phyloP scores from a whole-genome alignment of 1,140 invertebrate species.

The Dysdera silvatica region DNA sequence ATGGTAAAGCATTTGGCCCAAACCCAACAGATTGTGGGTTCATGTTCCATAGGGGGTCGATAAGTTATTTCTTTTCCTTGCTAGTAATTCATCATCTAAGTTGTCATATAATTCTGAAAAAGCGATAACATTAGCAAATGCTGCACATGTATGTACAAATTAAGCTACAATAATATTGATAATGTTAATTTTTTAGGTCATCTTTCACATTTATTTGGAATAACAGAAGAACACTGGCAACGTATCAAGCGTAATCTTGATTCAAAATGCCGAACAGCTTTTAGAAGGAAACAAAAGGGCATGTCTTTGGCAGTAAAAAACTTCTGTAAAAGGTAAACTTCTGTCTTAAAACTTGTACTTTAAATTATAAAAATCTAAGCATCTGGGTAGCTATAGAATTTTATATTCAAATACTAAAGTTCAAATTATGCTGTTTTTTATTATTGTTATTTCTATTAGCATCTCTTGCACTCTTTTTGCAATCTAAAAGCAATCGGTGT shows the following conservation, averaged over 20 bases:
- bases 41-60: no score
- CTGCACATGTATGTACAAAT: no score
- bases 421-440: no score
- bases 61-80: neutral
- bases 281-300: constrained; percentile 43
- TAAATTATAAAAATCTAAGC: no score
- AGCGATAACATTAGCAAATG: neutral
- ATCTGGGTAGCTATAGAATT: no score
- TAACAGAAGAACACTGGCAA: constrained; percentile 46
- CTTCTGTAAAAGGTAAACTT: constrained; percentile 39
- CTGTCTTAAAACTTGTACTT: no score
- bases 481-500: no score
- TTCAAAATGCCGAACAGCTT: constrained; percentile 48
- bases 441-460: no score
- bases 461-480: no score
- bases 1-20: neutral
- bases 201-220: constrained; percentile 44
- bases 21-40: neutral
- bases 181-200: constrained; percentile 48
- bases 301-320: constrained; percentile 45
- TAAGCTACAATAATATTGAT: no score
- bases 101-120: neutral
- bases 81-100: neutral
- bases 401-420: no score
- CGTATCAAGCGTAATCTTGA: constrained; percentile 48